Base-by-base conservation (phyloP, 1,140 invertebrate species). In the Platyscapa corneri region DNA sequence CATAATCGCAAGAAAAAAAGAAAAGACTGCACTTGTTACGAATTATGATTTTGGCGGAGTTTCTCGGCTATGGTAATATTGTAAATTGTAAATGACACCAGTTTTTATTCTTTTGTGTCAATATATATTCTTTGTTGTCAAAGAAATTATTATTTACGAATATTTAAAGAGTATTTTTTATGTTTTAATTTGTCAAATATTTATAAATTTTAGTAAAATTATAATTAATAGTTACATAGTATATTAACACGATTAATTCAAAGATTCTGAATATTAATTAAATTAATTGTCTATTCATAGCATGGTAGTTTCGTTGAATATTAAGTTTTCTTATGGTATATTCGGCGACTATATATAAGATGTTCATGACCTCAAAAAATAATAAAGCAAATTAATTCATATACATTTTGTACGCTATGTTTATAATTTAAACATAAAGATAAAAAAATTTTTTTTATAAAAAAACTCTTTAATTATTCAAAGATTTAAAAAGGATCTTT, bases 351-450 rank as follows among this genome's bases (percentile, higher is more conserved):
- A 3, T 10, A 3, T 10, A 60, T 10, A 27, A 60, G 23, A n/a
- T 56, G 77, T 39, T 64, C 77, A 79, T 65, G 56, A 39, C 77
- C 77, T 64, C 77, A 79, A 60, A 78, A 23, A 34, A 30, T 79
- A 37, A 79, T 79, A 37, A 39, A 65, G 53, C 39, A 79, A 79
- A 65, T 23, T 64, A 60, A 65, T 23, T 65, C 14, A 64, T 39
- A 18, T 23, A 12, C 56, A 10, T 30, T 32, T 79, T 37, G 49
- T 20, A 39, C 42, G 6, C n/a, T 60, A 23, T 10, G 10, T n/a
- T 60, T 60, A 60, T 27, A 60, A 60, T 60, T 53, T 27, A 27
- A 60, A 60, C 5, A 60, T 27, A 5, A 27, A 60, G 20, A 60
- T 27, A 60, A 23, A 60, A 27, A 60, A 60, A 60, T 53, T 60